Evolutionary conservation across 1,140 invertebrate species (phyloP), one percentile per base, ranked within the genome.

Genomic region (Cephus cinctus): DNA sequence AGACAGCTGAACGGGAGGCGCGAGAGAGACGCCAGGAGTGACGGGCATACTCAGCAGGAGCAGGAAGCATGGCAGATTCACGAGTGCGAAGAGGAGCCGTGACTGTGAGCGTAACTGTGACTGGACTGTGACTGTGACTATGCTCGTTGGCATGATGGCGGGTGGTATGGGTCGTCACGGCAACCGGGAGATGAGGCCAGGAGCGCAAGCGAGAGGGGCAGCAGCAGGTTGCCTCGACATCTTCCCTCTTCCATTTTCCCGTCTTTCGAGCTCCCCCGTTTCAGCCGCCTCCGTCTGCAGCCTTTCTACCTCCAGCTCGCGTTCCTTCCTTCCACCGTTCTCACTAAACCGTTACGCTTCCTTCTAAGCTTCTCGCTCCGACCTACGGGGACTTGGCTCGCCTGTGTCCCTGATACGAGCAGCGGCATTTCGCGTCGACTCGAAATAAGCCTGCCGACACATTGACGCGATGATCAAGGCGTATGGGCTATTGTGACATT

Each of bases 101-200:
- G 25, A 27, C n/a, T n/a, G n/a, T 6, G 25, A 6, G 6, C 25
- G 25, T 6, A 6, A 27, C 25, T 6, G 6, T n/a, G 25, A 27
- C n/a, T 6, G n/a, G n/a, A 41, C 41, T 45, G 53, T 56, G 54
- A 58, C 50, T 55, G 56, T 56, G 54, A 58, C 56, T 52, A 52
- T 48, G 56, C 49, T 45, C 42, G 46, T 45, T 15, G 45, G 52
- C 55, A 56, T 56, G 52, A 58, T 58, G 56, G 53, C 49, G 52
- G 54, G 53, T 58, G 56, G 56, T 49, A 56, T 58, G 53, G 56
- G 54, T 43, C 50, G 52, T 54, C 48, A 52, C 47, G 55, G 45
- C 40, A 50, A 57, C 43, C 43, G 31, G n/a, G 47, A 58, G 45
- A 48, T 43, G 43, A 52, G 52, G 47, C 48, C 56, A 49, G 36